A percentile compares a stretch with the other conserved stretches of the same genome.
These are phyloP conservation scores for Panzeria rudis DNA, from an alignment of 2,888 invertebrate species.

Conservation along the genomic window DNA sequence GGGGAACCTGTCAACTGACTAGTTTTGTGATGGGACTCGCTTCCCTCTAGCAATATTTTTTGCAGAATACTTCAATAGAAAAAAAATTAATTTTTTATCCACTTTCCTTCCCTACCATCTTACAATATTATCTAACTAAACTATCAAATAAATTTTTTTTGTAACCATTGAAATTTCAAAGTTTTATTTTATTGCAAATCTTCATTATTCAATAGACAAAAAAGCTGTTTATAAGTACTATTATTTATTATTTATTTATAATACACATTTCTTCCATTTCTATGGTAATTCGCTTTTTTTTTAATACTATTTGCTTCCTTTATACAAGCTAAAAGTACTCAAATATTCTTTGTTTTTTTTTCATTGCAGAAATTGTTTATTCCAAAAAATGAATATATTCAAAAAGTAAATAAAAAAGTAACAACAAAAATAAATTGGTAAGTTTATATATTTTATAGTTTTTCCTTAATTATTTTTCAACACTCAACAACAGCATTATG, in stretches of 20 bases:
- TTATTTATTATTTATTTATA: constrained; percentile 39
- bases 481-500: neutral
- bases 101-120: neutral
- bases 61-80: no score
- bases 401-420: neutral
- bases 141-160: neutral
- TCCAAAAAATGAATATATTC: neutral
- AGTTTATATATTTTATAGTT: constrained; percentile 20
- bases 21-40: no score
- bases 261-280: neutral
- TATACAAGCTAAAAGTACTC: neutral
- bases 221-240: constrained; percentile 25
- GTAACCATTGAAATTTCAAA: neutral
- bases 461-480: constrained; percentile 15
- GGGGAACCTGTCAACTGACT: no score
- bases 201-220: neutral
- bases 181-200: neutral
- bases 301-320: neutral
- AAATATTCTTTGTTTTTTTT: constrained; percentile 22
- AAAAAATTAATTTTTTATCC: no score
- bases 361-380: constrained; percentile 40
- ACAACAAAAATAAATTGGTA: constrained; percentile 40
- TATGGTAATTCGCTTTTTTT: neutral
- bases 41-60: no score
- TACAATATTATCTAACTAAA: neutral